Base-by-base conservation (phyloP, 23 tunicate species). In the Trididemnum nubilum region DNA sequence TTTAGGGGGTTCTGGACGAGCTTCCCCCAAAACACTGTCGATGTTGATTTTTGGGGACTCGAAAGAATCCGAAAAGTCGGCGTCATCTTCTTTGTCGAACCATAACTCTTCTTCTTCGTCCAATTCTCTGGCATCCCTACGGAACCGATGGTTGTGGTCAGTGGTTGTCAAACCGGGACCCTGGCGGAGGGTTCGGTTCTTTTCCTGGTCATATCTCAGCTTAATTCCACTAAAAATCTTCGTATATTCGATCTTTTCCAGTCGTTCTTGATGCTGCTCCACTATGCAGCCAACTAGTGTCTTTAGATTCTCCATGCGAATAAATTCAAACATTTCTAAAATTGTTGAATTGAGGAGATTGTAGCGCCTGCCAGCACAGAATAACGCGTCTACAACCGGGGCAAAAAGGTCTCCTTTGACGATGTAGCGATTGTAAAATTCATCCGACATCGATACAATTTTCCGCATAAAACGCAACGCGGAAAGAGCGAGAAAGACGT, bases 71-170 rank as follows among this genome's bases (percentile, higher is more conserved):
- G 40, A 24, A 28, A 80, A 32, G 21, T 76, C 74, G 35, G 44
- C 90, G 0, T 85, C 97, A 67, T 91, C 97, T 23, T 91, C 97
- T 59, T 89, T 82, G 1, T 91, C 98, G 77, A 93, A 93, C 98
- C 98, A 93, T 74, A 80, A 63, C 74, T 93, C 98, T 58, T 93
- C 98, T 23, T 93, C 93, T 39, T 93, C 98, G 0, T 93, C 98
- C 83, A 81, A 65, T 1, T 88, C 80, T 32, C 94, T 50, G 0
- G 79, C 89, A 81, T 93, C 98, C 30, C 98, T 67, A n/a, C 90
- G 85, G 79, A 77, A 93, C 19, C 98, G 72, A 60, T 77, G 79
- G 30, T 86, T 77, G 32, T 34, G 49, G n/a, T 51, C 28, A 0
- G 61, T 1, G 30, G 49, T 29, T 64, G 66, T 81, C 1, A 36